Conservation (phyloP, 2,113 vertebrate genomes). For the Psammodynastes pulverulentus region DNA sequence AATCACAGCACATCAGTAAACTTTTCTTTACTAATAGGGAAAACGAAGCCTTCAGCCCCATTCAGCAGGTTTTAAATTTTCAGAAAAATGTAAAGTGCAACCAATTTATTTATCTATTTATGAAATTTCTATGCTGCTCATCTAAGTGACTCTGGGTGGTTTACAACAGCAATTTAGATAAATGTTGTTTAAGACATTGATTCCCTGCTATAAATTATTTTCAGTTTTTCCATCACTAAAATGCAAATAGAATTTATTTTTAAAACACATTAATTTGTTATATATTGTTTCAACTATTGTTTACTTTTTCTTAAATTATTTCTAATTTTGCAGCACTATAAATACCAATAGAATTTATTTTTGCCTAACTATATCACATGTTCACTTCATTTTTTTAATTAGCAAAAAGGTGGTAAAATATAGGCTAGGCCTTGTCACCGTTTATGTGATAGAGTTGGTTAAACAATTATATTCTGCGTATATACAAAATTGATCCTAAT, state of each 20-base stretch:
- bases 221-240: neutral
- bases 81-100: neutral
- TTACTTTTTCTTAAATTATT: neutral
- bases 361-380: neutral
- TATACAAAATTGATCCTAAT: neutral
- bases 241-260: neutral
- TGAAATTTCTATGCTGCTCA: too few species aligned
- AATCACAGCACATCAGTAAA: neutral
- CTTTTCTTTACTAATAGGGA: neutral
- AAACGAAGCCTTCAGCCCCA: neutral
- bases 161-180: neutral
- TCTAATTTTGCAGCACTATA: neutral
- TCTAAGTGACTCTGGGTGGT: too few species aligned
- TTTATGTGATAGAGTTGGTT: neutral
- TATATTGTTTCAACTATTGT: neutral
- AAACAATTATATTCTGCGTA: neutral
- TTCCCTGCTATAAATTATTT: neutral
- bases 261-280: neutral
- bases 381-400: neutral
- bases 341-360: neutral
- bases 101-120: too few species aligned
- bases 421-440: neutral
- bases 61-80: neutral
- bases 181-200: neutral
- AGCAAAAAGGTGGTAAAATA: neutral